Conservation (phyloP, 2,888 invertebrate species). For the Geophilus truncorum region DNA sequence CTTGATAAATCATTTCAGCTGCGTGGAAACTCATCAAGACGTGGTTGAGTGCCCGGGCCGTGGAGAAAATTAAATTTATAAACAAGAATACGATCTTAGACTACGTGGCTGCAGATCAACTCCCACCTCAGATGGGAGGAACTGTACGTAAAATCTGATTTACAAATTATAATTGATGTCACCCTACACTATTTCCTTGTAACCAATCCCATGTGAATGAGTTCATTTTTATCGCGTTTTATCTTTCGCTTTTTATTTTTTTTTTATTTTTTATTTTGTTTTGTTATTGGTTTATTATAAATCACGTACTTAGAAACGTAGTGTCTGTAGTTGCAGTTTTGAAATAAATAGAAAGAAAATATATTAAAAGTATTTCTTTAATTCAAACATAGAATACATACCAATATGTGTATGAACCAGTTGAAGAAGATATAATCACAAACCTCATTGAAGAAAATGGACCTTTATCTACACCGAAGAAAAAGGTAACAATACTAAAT, state of each 20-base stretch:
- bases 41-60: conserved; percentile 79
- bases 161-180: neutral
- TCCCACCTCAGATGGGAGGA: conserved; percentile 49
- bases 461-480: neutral
- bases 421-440: neutral
- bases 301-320: neutral
- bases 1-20: conserved; percentile 55
- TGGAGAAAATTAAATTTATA: conserved; percentile 80
- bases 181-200: neutral
- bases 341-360: neutral
- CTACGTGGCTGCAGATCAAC: conserved; percentile 67
- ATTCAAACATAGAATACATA: neutral
- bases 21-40: conserved; percentile 86
- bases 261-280: too few species aligned
- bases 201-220: neutral
- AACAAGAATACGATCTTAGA: conserved; percentile 68
- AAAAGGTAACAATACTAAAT: neutral
- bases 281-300: too few species aligned
- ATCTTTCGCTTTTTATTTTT: too few species aligned
- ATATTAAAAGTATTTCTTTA: neutral
- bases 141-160: conserved; percentile 39
- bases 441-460: neutral
- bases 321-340: neutral
- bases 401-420: neutral
- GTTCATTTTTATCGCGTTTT: neutral